Conservation (phyloP, 2,797 vertebrate species). For the Gobio occitaniae region DNA sequence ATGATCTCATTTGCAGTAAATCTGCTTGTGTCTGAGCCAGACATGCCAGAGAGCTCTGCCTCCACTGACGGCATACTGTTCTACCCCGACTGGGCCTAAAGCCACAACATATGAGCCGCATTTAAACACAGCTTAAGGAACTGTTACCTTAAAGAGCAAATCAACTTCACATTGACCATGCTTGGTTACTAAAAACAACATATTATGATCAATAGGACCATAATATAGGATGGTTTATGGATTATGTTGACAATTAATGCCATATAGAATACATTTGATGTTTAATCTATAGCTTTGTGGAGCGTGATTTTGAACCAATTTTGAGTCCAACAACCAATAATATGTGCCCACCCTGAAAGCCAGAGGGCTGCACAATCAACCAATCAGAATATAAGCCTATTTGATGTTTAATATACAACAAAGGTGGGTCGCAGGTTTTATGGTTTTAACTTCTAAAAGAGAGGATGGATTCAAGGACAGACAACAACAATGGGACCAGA, state of each 20-base stretch:
- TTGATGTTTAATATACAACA: not conserved
- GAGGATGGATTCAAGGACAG: not conserved
- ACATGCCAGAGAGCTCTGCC: conserved; percentile 66
- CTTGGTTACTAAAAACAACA: not conserved
- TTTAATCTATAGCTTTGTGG: not conserved
- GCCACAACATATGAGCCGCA: conserved; percentile 22
- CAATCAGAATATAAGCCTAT: not conserved
- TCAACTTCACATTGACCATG: not conserved
- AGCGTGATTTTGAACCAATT: not conserved
- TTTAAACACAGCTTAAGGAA: conserved; percentile 34
- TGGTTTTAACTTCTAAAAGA: not conserved
- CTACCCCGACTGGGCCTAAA: conserved; percentile 28
- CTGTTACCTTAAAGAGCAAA: not conserved
- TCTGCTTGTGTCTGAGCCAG: conserved; percentile 69
- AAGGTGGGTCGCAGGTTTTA: not conserved
- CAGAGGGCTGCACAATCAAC: not conserved
- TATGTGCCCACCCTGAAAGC: not conserved
- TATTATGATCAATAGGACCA: not conserved
- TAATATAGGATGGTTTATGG: not conserved
- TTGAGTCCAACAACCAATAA: not conserved
- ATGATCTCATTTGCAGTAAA: conserved; percentile 80
- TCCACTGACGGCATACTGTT: conserved; percentile 36
- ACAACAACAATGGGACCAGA: not conserved
- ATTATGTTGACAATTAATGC: not conserved
- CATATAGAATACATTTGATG: not conserved